These are phyloP conservation scores for Zhengitettix transpicula DNA, from an alignment of 2,888 invertebrate species.

Conservation along the genomic window DNA sequence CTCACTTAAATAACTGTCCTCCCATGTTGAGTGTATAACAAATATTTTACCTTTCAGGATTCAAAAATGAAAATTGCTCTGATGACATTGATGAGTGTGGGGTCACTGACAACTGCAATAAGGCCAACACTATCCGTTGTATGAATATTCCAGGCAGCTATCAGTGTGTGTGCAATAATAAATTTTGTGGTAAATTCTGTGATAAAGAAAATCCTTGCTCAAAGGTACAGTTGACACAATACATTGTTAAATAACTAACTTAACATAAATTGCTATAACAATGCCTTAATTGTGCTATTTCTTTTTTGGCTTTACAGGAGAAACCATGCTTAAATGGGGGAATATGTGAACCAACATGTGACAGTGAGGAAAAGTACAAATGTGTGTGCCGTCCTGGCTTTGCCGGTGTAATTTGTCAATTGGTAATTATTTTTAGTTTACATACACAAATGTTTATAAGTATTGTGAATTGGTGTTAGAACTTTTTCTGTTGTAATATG, in stretches of 20 bases:
- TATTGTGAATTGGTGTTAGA: no score
- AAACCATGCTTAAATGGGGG: slow-evolving; percentile 55
- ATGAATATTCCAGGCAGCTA: slow-evolving; percentile 56
- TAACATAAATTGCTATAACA: background rate
- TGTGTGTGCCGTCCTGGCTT: slow-evolving; percentile 55
- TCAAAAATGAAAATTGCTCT: no score
- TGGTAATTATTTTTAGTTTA: slow-evolving; percentile 31
- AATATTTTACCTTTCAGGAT: no score
- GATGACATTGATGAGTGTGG: background rate
- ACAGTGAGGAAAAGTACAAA: slow-evolving; percentile 35
- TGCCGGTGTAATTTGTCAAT: slow-evolving; percentile 58
- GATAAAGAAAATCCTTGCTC: slow-evolving; percentile 55
- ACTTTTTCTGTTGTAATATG: no score
- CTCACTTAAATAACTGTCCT: no score
- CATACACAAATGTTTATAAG: no score
- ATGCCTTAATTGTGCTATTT: background rate
- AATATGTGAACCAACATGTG: slow-evolving; percentile 49
- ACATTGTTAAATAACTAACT: background rate
- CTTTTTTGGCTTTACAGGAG: slow-evolving; percentile 19
- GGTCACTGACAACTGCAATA: background rate
- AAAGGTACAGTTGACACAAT: slow-evolving; percentile 5
- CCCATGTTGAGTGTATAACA: no score
- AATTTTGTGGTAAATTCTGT: slow-evolving; percentile 59
- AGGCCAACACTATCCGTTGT: slow-evolving; percentile 27
- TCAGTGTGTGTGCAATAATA: slow-evolving; percentile 34